These are phyloP conservation scores for Coenobita brevimanus DNA, from an alignment of 1,140 invertebrate species.

Conservation along the genomic window DNA sequence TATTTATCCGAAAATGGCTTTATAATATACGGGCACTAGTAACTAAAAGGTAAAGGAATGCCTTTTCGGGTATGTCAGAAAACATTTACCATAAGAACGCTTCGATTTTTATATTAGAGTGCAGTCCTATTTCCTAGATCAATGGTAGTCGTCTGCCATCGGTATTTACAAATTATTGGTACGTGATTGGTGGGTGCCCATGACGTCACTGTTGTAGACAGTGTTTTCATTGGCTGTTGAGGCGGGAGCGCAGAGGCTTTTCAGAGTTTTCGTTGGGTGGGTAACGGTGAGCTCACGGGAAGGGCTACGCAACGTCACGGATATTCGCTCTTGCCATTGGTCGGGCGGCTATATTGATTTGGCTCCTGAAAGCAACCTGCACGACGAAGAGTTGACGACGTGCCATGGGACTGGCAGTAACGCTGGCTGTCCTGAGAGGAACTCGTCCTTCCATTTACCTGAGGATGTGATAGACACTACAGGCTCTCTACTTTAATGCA, in stretches of 20 bases:
- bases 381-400: slow-evolving; percentile 46
- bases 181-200: slow-evolving; percentile 23
- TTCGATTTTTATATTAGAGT: no score
- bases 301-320: slow-evolving; percentile 30
- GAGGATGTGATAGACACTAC: slow-evolving; percentile 55
- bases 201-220: slow-evolving; percentile 20
- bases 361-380: slow-evolving; percentile 49
- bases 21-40: no score
- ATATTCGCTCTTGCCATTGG: slow-evolving; percentile 36
- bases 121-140: no score
- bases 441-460: slow-evolving; percentile 51
- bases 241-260: neutral
- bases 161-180: slow-evolving; percentile 39
- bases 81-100: no score
- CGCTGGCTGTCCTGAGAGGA: slow-evolving; percentile 58
- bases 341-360: slow-evolving; percentile 61
- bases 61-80: no score
- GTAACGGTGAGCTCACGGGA: slow-evolving; percentile 36
- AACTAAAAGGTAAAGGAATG: no score
- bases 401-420: slow-evolving; percentile 57
- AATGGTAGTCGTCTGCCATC: neutral
- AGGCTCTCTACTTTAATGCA: slow-evolving; percentile 46
- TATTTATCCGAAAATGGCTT: no score
- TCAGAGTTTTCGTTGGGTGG: slow-evolving; percentile 21
- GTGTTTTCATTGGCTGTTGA: slow-evolving; percentile 21